Evolutionary conservation across 1,140 invertebrate genomes (phyloP), one percentile per base, ranked within the genome.

Genomic region (Caligus rogercresseyi): DNA sequence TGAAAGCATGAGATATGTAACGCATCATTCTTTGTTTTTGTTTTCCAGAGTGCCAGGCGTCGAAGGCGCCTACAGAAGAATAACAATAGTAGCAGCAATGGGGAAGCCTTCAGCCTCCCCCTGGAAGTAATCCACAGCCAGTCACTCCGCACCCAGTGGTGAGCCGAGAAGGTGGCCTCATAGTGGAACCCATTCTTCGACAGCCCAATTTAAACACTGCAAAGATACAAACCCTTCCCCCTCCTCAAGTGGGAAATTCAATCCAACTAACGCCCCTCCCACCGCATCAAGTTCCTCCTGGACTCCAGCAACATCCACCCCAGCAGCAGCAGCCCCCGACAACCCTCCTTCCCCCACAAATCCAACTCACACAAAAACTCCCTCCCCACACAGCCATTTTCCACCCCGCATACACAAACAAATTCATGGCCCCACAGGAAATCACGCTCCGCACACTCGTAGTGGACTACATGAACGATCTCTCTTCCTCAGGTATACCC

Each of bases 381-480:
- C 31, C 31, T n/a, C 31, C 31, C 7, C 7, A n/a, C 7, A 43
- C 31, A 11, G 7, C 31, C 7, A 43, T 43, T n/a, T n/a, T n/a
- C n/a, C 31, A 43, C n/a, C 31, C 31, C n/a, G 7, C 7, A 7
- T 43, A 43, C 31, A 7, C 31, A 43, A 43, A 7, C 31, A 43
- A 43, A n/a, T 43, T 43, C n/a, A 43, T 43, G 31, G 7, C n/a
- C 7, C 31, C 31, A 43, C 31, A 43, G n/a, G 31, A 43, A 43
- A 43, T 56, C 20, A 56, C 19, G 19, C 14, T 56, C n/a, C 15
- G 54, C 3, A 56, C 54, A n/a, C 24, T 56, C 18, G 54, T 56
- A 20, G n/a, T n/a, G 19, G 54, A 56, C 24, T 56, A 21, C 20
- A 21, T 56, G 54, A n/a, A n/a, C 7, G 31, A 43, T n/a, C 31